Conservation (phyloP, 2,888 invertebrate species). For the Tenthredo scrophulariae region DNA sequence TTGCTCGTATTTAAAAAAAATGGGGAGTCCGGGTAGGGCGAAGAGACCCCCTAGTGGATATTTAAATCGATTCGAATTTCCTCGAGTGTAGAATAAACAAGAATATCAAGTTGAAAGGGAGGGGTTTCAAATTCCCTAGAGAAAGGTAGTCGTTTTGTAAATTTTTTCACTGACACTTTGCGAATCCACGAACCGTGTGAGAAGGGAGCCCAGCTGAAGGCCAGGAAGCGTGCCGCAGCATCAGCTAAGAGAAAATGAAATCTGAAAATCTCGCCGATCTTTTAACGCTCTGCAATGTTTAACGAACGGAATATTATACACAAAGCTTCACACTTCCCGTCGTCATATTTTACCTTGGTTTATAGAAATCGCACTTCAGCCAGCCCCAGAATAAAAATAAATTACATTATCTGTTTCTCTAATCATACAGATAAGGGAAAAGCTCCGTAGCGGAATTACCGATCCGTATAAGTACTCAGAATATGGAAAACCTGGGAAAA, state of each 20-base stretch:
- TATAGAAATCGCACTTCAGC: background rate
- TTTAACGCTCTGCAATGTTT: conserved; percentile 18
- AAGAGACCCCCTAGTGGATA: background rate
- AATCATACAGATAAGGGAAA: background rate
- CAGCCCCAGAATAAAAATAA: background rate
- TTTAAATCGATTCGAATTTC: conserved; percentile 26
- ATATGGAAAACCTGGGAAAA: background rate
- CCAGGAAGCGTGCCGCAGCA: conserved; percentile 31
- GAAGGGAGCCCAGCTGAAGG: background rate
- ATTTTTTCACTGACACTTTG: conserved; percentile 18
- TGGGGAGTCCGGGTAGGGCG: background rate
- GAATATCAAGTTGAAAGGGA: background rate
- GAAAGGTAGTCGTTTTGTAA: conserved; percentile 18
- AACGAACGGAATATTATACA: conserved; percentile 3
- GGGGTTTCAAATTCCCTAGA: background rate
- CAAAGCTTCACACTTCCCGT: background rate
- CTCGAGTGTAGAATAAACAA: conserved; percentile 12
- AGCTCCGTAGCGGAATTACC: background rate
- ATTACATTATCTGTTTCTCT: background rate
- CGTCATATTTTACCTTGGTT: background rate
- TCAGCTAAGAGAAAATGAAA: conserved; percentile 23
- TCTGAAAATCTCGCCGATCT: conserved; percentile 19
- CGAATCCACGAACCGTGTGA: background rate
- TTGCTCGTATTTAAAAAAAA: background rate
- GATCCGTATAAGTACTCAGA: background rate